Conservation (phyloP, 1,140 invertebrate species). For the Zaprionus inermis region DNA sequence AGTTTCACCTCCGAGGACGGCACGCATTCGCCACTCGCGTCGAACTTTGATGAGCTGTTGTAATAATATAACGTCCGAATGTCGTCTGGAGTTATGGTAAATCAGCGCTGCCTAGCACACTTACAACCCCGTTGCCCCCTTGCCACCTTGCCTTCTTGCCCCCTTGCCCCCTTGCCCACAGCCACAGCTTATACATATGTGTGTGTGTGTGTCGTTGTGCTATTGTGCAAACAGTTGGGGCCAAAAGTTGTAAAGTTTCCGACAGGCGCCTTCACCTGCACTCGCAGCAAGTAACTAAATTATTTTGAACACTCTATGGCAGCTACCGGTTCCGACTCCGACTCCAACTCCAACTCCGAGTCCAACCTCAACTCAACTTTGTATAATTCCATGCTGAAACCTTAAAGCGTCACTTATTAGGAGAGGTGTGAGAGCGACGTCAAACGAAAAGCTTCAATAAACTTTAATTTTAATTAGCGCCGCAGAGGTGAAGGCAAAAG, state of each 20-base stretch:
- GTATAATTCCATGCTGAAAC: constrained; percentile 51
- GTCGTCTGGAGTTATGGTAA: constrained; percentile 68
- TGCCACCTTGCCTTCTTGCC: background rate
- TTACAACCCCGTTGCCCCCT: background rate
- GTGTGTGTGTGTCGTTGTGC: constrained; percentile 34
- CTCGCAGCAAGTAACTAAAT: constrained; percentile 74
- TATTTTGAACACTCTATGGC: constrained; percentile 65
- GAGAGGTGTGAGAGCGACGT: background rate
- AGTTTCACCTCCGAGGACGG: constrained; percentile 2
- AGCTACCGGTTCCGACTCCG: background rate
- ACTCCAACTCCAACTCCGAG: background rate
- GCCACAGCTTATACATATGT: constrained; percentile 1
- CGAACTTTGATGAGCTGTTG: constrained; percentile 77
- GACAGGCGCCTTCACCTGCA: constrained; percentile 70
- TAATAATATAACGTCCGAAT: constrained; percentile 78
- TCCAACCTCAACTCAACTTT: constrained; percentile 17
- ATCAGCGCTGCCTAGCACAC: constrained; percentile 32
- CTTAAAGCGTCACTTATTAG: constrained; percentile 35
- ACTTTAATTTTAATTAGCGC: constrained; percentile 40
- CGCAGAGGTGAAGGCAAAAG: background rate
- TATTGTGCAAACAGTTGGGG: constrained; percentile 77
- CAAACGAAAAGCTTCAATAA: constrained; percentile 8
- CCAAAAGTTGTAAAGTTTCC: constrained; percentile 77
- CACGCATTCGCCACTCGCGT: constrained; percentile 31
- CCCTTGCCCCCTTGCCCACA: background rate